Evolutionary conservation across 2,113 vertebrate genomes (phyloP).

Genomic region (Dasyurus viverrinus): DNA sequence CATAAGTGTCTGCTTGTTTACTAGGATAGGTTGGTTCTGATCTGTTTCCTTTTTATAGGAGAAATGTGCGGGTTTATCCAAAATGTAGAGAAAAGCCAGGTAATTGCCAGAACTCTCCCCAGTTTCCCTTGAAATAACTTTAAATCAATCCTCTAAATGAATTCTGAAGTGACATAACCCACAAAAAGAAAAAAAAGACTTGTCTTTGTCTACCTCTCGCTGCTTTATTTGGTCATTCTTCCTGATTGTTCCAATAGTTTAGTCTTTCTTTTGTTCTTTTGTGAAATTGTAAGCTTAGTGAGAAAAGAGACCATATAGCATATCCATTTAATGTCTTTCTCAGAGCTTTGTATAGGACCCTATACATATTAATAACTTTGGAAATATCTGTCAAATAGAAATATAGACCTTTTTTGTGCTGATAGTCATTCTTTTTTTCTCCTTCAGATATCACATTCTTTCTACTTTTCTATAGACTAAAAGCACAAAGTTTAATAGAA

Average conservation of each 20-base stretch:
- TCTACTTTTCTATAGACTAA: neutral
- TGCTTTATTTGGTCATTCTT: neutral
- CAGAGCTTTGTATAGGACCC: neutral
- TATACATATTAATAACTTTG: neutral
- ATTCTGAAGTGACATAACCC: neutral
- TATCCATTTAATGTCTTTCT: neutral
- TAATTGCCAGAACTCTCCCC: neutral
- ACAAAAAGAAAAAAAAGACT: neutral
- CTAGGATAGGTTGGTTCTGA: neutral
- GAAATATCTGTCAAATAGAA: neutral
- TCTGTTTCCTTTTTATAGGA: neutral
- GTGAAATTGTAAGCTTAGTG: neutral
- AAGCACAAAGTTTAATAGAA: neutral
- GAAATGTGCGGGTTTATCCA: neutral
- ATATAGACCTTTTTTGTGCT: neutral
- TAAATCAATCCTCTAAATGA: neutral
- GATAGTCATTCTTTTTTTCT: neutral
- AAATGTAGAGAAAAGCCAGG: neutral
- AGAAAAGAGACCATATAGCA: neutral
- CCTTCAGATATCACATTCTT: neutral
- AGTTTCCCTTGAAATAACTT: neutral
- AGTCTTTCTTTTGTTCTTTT: neutral
- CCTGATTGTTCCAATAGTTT: neutral
- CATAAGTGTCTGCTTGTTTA: neutral
- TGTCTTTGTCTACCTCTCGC: neutral